Conservation (phyloP, 2,113 vertebrate species). For the Phaethornis superciliosus region DNA sequence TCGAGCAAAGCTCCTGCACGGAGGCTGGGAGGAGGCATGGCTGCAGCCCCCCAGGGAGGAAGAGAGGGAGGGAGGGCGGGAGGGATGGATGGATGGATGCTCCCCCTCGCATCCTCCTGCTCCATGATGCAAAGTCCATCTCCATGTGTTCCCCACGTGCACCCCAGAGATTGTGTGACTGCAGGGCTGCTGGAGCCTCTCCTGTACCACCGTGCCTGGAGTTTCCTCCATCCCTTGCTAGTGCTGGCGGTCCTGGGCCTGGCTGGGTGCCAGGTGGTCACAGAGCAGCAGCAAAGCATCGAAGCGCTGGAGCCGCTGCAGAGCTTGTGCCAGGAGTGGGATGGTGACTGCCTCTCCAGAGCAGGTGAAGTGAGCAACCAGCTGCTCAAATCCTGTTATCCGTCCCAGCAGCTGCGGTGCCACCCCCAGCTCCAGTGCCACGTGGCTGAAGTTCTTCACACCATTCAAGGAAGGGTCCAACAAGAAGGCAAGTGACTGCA, state of each 20-base stretch:
- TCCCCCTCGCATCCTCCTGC: background rate
- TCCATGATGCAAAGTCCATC: background rate
- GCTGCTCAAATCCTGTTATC: constrained; percentile 51
- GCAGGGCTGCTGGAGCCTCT: background rate
- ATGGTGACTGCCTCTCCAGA: background rate
- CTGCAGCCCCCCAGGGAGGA: background rate
- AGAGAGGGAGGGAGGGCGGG: no score
- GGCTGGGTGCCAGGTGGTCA: constrained; percentile 12
- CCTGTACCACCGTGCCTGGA: background rate
- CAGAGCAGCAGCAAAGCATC: constrained; percentile 63
- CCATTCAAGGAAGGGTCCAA: constrained; percentile 51
- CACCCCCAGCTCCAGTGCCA: constrained; percentile 57
- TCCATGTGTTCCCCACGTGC: background rate
- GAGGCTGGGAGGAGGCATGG: background rate
- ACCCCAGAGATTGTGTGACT: background rate
- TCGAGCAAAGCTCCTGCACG: rapidly evolving
- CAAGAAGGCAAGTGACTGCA: constrained; percentile 43
- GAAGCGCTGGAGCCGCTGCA: constrained; percentile 53
- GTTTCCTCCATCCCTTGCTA: background rate
- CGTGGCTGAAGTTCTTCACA: constrained; percentile 59
- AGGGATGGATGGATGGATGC: background rate
- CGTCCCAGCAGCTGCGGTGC: background rate
- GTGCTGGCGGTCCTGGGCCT: background rate
- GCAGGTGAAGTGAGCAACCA: constrained; percentile 31
- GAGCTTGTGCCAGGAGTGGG: constrained; percentile 32